Percentiles rank a stretch among this genome's conserved stretches.
phyloP scores from a whole-genome alignment of 1,140 invertebrate genomes.

The Semibalanus balanoides region DNA sequence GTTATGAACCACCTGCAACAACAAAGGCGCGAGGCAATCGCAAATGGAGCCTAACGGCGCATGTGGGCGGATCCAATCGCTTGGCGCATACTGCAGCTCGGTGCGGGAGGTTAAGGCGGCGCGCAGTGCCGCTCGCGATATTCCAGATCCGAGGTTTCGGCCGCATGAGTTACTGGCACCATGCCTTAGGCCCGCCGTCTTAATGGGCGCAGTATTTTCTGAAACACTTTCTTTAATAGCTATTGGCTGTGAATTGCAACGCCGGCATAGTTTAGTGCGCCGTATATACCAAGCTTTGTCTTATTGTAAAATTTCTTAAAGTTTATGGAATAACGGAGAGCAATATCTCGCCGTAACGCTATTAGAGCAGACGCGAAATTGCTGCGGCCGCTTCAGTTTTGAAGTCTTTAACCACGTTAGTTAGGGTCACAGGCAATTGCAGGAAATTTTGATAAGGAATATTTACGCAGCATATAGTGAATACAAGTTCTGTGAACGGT shows the following conservation, averaged over 20 bases:
- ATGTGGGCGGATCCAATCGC: not conserved
- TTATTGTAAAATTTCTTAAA: slow-evolving; percentile 3
- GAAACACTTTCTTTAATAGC: not conserved
- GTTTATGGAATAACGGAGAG: slow-evolving; percentile 2
- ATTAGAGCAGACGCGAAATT: not conserved
- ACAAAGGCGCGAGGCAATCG: not conserved
- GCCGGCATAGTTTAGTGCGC: not conserved
- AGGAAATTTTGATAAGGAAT: no score
- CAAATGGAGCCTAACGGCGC: not conserved
- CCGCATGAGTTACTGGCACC: not conserved
- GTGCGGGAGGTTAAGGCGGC: not conserved
- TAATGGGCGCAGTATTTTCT: not conserved
- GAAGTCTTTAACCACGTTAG: not conserved
- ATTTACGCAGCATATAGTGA: no score
- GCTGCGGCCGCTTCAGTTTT: not conserved
- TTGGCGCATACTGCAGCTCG: not conserved
- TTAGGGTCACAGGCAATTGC: no score
- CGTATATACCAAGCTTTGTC: not conserved
- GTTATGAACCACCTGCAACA: not conserved
- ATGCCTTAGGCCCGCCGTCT: not conserved
- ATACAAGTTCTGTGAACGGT: no score
- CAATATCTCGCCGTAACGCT: not conserved
- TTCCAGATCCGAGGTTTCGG: not conserved
- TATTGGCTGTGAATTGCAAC: not conserved
- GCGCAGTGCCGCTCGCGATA: not conserved